Evolutionary conservation across 2,113 vertebrate species (phyloP).

Genomic region (Candoia aspera): DNA sequence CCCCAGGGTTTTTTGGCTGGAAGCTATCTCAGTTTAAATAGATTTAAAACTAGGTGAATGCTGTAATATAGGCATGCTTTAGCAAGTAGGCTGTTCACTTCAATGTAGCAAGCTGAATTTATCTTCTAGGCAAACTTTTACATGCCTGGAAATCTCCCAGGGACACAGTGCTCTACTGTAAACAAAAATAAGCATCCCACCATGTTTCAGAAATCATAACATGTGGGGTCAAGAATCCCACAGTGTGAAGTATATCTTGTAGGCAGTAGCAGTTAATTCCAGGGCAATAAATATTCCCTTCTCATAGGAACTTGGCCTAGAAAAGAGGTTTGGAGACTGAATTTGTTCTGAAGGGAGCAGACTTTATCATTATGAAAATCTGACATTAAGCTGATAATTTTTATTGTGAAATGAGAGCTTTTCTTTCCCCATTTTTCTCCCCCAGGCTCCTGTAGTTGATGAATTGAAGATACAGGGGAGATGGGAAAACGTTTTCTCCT

Average conservation of each 20-base stretch:
- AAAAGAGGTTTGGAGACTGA: slow-evolving; percentile 18
- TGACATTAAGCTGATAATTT: slow-evolving; percentile 22
- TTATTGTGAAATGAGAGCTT: neutral
- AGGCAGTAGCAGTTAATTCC: neutral
- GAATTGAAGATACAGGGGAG: neutral
- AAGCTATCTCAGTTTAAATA: neutral
- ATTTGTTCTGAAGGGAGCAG: slow-evolving; percentile 37
- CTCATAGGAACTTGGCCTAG: neutral
- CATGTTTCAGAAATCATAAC: neutral
- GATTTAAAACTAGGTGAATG: neutral
- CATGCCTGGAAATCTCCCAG: slow-evolving; percentile 44
- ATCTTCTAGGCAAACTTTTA: slow-evolving; percentile 26
- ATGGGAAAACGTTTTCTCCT: neutral
- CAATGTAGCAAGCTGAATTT: slow-evolving; percentile 16
- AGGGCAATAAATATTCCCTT: slow-evolving; percentile 24
- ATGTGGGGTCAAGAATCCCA: slow-evolving; percentile 18
- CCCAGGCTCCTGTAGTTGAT: neutral
- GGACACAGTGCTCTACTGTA: slow-evolving; percentile 30
- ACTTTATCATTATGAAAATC: neutral
- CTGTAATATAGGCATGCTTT: neutral
- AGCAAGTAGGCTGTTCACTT: neutral
- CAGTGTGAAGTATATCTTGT: slow-evolving; percentile 6
- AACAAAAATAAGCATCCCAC: slow-evolving; percentile 46
- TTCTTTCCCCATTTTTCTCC: neutral
- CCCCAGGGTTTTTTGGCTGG: neutral